Conservation (phyloP, 2,888 invertebrate species). For the Conomelus anceps region DNA sequence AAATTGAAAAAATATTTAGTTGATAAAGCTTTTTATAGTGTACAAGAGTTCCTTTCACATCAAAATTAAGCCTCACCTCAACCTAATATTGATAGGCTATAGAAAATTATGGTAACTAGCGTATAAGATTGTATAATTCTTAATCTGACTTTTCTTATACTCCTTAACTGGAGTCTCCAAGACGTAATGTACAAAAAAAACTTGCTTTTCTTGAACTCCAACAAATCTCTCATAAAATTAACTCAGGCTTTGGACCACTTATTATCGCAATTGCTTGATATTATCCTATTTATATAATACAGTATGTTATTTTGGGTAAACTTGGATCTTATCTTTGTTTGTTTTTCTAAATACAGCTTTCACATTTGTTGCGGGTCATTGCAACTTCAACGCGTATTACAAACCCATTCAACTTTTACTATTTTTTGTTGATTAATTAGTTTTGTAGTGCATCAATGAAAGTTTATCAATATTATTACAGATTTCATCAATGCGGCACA, state of each 20-base stretch:
- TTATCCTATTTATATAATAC: neutral
- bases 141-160: too few relatives aligned
- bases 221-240: neutral
- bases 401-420: neutral
- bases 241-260: neutral
- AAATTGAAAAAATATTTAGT: too few relatives aligned
- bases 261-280: neutral
- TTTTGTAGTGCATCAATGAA: neutral
- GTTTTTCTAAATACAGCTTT: neutral
- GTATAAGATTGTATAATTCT: too few relatives aligned
- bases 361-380: neutral
- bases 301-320: neutral
- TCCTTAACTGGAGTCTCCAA: too few relatives aligned
- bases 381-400: neutral
- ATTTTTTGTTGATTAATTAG: neutral
- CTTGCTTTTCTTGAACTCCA: neutral
- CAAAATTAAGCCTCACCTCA: too few relatives aligned
- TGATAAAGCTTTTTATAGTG: too few relatives aligned
- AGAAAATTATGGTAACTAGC: too few relatives aligned
- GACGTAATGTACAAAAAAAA: too few relatives aligned
- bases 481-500: neutral
- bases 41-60: too few relatives aligned
- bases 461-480: neutral
- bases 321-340: neutral
- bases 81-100: too few relatives aligned